Conservation (phyloP, 2,113 vertebrate species). For the Copsychus sechellarum region DNA sequence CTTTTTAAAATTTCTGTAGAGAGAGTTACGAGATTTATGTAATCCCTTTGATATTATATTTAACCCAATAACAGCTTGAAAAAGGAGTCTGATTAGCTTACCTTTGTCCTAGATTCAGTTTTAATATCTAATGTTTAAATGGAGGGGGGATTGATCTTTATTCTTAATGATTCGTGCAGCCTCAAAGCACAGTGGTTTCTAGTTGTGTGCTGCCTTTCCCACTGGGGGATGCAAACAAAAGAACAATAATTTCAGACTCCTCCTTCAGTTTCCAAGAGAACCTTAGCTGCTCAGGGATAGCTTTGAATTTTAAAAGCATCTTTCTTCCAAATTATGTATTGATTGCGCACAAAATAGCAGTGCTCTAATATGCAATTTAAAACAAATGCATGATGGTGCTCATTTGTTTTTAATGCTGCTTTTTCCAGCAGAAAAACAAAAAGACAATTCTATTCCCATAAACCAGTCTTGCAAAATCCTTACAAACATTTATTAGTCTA, state of each 20-base stretch:
- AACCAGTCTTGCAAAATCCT: conserved; percentile 56
- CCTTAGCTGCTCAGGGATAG: conserved; percentile 63
- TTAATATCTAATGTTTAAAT: conserved; percentile 29
- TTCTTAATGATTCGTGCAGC: conserved; percentile 53
- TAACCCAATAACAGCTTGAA: background rate
- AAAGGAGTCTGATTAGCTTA: conserved; percentile 24
- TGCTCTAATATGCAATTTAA: conserved; percentile 55
- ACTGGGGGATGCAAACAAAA: conserved; percentile 70
- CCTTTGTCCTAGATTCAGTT: conserved; percentile 38
- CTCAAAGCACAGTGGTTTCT: conserved; percentile 60
- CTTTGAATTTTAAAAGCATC: conserved; percentile 69
- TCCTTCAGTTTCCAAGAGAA: conserved; percentile 70
- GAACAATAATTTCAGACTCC: conserved; percentile 71
- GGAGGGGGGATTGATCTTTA: conserved; percentile 16
- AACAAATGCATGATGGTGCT: conserved; percentile 60
- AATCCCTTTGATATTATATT: conserved; percentile 2
- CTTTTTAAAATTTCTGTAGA: background rate
- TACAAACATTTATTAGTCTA: conserved; percentile 64
- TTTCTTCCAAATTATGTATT: conserved; percentile 68
- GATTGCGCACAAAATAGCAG: conserved; percentile 62
- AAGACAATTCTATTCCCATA: conserved; percentile 55
- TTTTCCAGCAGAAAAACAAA: conserved; percentile 56
- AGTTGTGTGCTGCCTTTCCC: conserved; percentile 64
- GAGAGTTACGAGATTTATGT: background rate
- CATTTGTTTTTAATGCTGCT: conserved; percentile 52